Base-by-base conservation (phyloP, 1,140 invertebrate species). In the Anastrepha obliqua region DNA sequence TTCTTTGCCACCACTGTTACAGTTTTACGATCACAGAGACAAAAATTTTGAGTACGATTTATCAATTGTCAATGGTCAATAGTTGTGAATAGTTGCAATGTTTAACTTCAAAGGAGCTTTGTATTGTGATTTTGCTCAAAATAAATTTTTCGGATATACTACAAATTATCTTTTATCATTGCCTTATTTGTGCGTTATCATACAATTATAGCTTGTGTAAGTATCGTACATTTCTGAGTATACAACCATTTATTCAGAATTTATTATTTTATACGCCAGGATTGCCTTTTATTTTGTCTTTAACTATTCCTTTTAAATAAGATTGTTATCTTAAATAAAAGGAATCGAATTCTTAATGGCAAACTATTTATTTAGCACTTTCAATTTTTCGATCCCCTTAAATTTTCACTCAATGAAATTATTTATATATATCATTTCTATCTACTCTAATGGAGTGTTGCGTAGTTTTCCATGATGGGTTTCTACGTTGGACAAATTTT, bases 391-490 rank as follows among this genome's bases (percentile, higher is more conserved):
- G 64, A 29, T 67, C 7, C 29, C 2, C 64, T 8, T 39, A 29
- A 1, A 6, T 67, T 47, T 47, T 20, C 47, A 20, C 47, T 81
- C 47, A 17, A 17, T 81, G 74, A n/a, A 81, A 81, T 81, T 20
- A 55, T 55, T 55, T 81, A 55, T 81, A 58, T 81, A 81, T 55
- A 81, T 81, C 74, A 81, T 81, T n/a, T 42, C 74, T 81, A 81
- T 81, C 47, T 81, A 81, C 74, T 55, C 74, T 81, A 81, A 55
- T 81, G 74, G 47, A 81, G 74, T 81, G 74, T 81, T 55, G 74
- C n/a, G 17, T 47, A 55, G n/a, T 29, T 81, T 55, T 81, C 47
- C 74, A 81, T 81, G 20, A 81, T 51, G 55, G 9, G n/a, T 11
- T 81, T 55, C 74, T 58, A 44, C 17, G 51, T 51, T 55, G 74